Base-by-base conservation (phyloP, 2,888 invertebrate species). In the Labia minor region DNA sequence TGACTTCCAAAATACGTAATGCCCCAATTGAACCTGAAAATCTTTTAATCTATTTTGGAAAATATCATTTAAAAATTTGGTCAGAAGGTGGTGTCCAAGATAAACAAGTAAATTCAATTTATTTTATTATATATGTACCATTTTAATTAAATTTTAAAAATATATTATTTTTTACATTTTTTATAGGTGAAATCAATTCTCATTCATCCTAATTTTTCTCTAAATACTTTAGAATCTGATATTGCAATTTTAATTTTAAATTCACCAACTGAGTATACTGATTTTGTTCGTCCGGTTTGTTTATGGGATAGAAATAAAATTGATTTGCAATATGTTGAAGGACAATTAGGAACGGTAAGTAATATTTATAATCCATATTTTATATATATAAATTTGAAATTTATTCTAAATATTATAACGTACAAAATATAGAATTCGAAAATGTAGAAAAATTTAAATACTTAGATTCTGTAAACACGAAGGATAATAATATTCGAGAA, bases 281-380 rank as follows among this genome's bases (percentile, higher is more conserved):
- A 80, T 68, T 81, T 78, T 73, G 83, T 86, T 62, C 77, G 81
- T 21, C 84, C 86, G 0, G 81, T 84, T 10, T 86, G 86, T 71
- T 77, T 86, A n/a, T 85, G 85, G 85, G 80, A 80, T 0, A 82
- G 81, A 21, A 74, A 77, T 63, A 66, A 61, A 4, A 71, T 74
- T 0, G 78, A 78, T 0, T 74, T 83, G 11, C 76, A 73, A 37
- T 76, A 78, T 64, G 78, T 83, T 65, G 77, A 81, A 21, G 81
- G 78, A 14, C 78, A 77, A 72, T 80, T 78, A 67, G 82, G 82
- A 70, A 80, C 80, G 65, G 83, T 83, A 71, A 76, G 79, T 75
- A 37, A 67, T 63, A 65, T 10, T 61, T 65, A 64, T 63, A 49
- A 66, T 37, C 37, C 37, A 11, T 11, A 14, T 11, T 11, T 14